phyloP scores from a whole-genome alignment of 2,113 vertebrate genomes.

The Lamprotornis superbus region DNA sequence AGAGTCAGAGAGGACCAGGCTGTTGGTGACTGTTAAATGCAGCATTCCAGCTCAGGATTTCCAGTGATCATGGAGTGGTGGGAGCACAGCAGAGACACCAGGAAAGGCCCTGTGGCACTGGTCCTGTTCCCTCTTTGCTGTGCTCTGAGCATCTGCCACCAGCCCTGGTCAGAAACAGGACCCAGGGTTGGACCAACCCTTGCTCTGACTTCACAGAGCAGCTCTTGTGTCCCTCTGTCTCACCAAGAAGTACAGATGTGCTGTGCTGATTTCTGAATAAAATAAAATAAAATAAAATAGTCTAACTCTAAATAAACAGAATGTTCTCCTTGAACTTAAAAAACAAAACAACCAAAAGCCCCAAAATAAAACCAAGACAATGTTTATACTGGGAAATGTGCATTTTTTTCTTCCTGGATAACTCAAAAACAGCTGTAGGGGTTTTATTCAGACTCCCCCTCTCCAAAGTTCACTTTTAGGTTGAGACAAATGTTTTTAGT shows the following conservation, averaged over 20 bases:
- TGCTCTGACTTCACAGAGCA: neutral
- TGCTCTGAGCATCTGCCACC: slow-evolving; percentile 6
- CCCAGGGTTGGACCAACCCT: neutral
- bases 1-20: neutral
- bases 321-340: slow-evolving; percentile 51
- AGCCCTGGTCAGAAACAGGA: neutral
- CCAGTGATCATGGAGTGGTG: neutral
- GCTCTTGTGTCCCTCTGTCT: neutral
- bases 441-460: slow-evolving; percentile 37
- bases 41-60: neutral
- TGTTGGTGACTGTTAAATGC: neutral
- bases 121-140: neutral
- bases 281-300: slow-evolving; percentile 34
- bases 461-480: slow-evolving; percentile 50
- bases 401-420: slow-evolving; percentile 48
- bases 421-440: slow-evolving; percentile 62
- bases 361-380: slow-evolving; percentile 22
- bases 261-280: slow-evolving; percentile 5
- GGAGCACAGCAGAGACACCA: neutral
- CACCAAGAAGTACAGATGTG: slow-evolving; percentile 36
- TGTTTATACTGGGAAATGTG: slow-evolving; percentile 61
- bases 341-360: neutral
- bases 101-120: neutral
- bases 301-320: slow-evolving; percentile 43
- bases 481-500: slow-evolving; percentile 48